Percentiles rank a stretch among this genome's conserved stretches.
Evolutionary conservation across 2,888 invertebrate species (phyloP).

Genomic region (Diploptera punctata): DNA sequence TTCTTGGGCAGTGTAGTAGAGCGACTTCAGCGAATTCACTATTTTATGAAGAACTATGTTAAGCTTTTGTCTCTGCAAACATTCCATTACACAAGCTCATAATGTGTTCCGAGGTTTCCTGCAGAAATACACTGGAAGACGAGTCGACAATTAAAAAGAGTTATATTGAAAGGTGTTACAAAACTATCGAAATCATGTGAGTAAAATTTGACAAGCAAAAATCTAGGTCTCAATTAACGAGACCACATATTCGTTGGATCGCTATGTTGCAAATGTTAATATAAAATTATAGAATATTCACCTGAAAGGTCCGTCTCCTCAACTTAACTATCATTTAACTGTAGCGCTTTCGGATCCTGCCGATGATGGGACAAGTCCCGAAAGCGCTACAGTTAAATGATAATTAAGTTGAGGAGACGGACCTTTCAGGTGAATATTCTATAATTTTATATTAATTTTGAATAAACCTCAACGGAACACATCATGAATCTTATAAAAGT

Average conservation of each 20-base stretch:
- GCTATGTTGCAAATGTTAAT: conserved; percentile 6
- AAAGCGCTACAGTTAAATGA: too few species aligned
- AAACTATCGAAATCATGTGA: neutral
- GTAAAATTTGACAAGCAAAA: neutral
- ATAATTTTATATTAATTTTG: too few species aligned
- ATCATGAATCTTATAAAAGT: too few species aligned
- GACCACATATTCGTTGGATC: neutral
- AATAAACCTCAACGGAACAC: too few species aligned
- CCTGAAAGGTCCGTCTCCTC: too few species aligned
- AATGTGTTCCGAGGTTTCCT: neutral
- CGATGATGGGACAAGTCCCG: too few species aligned
- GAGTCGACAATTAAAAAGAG: neutral
- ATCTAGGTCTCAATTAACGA: neutral
- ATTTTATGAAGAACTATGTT: neutral
- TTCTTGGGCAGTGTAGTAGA: neutral
- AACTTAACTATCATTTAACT: too few species aligned
- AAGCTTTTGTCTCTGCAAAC: neutral
- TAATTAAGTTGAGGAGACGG: too few species aligned
- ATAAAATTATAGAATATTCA: too few species aligned
- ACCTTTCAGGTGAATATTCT: too few species aligned
- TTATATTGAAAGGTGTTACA: neutral
- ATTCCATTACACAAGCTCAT: neutral
- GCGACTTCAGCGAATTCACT: neutral
- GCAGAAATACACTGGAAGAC: neutral
- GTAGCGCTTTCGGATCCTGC: too few species aligned